Evolutionary conservation across 2,113 vertebrate genomes (phyloP), one percentile per base, ranked within the genome.

Genomic region (Cyphomyrus discorhynchus): DNA sequence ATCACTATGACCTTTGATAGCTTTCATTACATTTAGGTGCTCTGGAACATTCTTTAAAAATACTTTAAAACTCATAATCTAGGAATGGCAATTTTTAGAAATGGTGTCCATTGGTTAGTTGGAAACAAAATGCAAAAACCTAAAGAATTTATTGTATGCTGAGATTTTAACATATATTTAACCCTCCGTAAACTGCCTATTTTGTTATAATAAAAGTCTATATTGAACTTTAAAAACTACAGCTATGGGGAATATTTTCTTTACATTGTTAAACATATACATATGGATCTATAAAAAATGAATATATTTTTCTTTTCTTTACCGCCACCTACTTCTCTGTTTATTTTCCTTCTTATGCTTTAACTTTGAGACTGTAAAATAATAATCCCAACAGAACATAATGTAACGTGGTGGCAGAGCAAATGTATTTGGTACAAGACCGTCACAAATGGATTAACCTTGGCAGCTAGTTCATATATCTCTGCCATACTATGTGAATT

Each of bases 191-290:
- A 96, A 98, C 97, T 98, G 98, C 97, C 97, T 99, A 99, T 99
- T 99, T 99, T 99, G 97, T 98, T 98, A 99, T 98, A 98, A 98
- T 97, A 96, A 97, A 96, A 96, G 96, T 97, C 95, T 97, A 97
- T 97, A 98, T 98, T 97, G 96, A 98, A 97, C 95, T 97, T 97
- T 97, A 95, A 97, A 96, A 95, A 97, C 95, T 97, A 96, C 96
- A 96, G 97, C 96, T 96, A 97, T 96, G 96, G 97, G 96, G 97
- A 96, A 98, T 97, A 96, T 98, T 97, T 98, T 98, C 96, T 97
- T 97, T 97, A 97, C 96, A 96, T 97, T 96, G 94, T 96, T 96
- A 96, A 96, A 92, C 95, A 96, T 96, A 96, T 95, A 96, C 92
- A 94, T 95, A 94, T 94, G 94, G 92, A 95, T 94, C 95, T 96